A percentile compares a stretch with the other conserved stretches of the same genome.
These are phyloP conservation scores for Cydia amplana DNA, from an alignment of 1,140 invertebrate genomes.

Conservation along the genomic window DNA sequence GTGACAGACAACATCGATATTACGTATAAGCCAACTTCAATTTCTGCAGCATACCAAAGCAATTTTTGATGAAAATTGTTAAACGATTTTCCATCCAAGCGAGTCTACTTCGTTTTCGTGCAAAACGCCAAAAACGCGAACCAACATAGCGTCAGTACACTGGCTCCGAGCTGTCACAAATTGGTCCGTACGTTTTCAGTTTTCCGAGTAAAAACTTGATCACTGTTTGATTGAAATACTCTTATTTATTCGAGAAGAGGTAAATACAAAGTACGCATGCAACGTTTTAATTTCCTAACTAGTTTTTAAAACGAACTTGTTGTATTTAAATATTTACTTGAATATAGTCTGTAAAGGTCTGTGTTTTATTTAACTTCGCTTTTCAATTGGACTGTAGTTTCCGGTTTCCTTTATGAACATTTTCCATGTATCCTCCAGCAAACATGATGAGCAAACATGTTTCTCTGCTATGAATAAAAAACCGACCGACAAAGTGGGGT, in stretches of 20 bases:
- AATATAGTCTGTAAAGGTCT: not conserved
- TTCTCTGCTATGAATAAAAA: constrained; percentile 5
- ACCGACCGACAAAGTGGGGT: not conserved
- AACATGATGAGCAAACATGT: constrained; percentile 9
- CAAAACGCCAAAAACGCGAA: constrained; percentile 27
- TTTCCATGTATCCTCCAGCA: not conserved
- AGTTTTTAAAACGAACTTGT: not conserved
- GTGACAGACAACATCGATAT: not conserved
- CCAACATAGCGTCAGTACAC: not conserved
- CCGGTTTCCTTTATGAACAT: constrained; percentile 13
- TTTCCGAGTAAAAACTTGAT: constrained; percentile 26
- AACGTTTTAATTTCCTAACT: not conserved
- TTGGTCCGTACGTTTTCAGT: constrained; percentile 1
- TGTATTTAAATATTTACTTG: not conserved
- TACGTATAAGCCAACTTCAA: not conserved
- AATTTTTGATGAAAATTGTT: constrained; percentile 30
- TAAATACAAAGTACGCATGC: not conserved
- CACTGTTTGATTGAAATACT: constrained; percentile 10
- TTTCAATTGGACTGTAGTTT: constrained; percentile 7
- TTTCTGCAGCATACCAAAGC: constrained; percentile 4
- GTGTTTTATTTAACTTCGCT: constrained; percentile 16
- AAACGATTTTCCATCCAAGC: constrained; percentile 30
- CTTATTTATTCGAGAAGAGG: not conserved
- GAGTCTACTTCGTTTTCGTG: constrained; percentile 25
- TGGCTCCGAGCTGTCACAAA: constrained; percentile 22